phyloP scores from a whole-genome alignment of 1,140 invertebrate species.

The Caligus rogercresseyi region DNA sequence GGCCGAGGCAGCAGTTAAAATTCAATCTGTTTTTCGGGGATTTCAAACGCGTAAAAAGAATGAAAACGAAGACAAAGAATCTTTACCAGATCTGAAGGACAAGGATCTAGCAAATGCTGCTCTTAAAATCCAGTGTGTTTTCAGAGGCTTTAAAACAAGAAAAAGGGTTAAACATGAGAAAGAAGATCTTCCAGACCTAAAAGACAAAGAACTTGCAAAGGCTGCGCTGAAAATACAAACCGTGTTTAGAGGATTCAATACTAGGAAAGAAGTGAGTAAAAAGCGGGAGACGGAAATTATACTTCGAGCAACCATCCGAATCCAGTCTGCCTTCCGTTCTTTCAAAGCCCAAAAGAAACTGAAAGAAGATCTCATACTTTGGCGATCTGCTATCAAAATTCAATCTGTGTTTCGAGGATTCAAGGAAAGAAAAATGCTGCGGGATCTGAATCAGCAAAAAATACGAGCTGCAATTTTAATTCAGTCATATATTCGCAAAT shows the following conservation, averaged over 20 bases:
- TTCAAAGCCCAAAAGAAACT: neutral
- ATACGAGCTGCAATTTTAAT: neutral
- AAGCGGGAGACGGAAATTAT: neutral
- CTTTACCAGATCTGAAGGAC: slow-evolving; percentile 3
- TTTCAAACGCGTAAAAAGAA: slow-evolving; percentile 9
- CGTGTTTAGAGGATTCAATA: slow-evolving; percentile 14
- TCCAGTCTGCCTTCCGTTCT: neutral
- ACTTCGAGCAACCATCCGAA: neutral
- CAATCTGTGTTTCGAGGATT: slow-evolving; percentile 55
- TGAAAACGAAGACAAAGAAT: neutral
- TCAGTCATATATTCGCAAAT: neutral
- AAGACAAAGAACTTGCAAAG: neutral
- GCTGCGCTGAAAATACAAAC: slow-evolving; percentile 14
- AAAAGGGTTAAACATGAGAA: neutral
- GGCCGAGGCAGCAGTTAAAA: slow-evolving; percentile 11
- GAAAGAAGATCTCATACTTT: neutral
- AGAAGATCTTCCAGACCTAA: slow-evolving; percentile 10
- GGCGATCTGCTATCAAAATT: slow-evolving; percentile 45
- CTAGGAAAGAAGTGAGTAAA: neutral
- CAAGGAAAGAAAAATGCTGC: slow-evolving; percentile 30
- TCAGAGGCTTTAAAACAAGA: slow-evolving; percentile 13
- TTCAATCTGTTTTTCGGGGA: slow-evolving; percentile 13
- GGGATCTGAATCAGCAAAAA: neutral
- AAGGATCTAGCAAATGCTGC: slow-evolving; percentile 1
- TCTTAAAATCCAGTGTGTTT: slow-evolving; percentile 16